A percentile compares a stretch with the other conserved stretches of the same genome.
Evolutionary conservation across 2,797 vertebrate species (phyloP).

Genomic region (Euphonia xanthogaster): DNA sequence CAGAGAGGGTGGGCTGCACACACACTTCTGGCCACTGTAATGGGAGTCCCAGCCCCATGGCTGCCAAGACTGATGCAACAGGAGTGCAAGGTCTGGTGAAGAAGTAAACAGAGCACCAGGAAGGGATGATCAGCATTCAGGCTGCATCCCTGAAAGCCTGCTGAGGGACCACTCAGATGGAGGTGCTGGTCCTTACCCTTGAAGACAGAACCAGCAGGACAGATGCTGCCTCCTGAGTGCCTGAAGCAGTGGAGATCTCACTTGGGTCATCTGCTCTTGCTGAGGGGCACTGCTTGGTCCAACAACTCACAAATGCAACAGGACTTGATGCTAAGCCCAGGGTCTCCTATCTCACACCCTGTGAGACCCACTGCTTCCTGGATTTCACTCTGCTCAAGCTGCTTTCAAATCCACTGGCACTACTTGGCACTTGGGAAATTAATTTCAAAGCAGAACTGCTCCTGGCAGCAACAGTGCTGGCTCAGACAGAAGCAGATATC

Average conservation of each 20-base stretch:
- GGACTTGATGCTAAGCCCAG: neutral
- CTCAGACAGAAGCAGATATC: neutral
- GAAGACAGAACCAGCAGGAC: neutral
- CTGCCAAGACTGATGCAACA: neutral
- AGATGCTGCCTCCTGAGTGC: neutral
- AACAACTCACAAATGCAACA: neutral
- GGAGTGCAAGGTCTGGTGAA: neutral
- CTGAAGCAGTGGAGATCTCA: neutral
- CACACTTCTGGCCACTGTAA: fast-evolving
- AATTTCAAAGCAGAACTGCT: neutral
- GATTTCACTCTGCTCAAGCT: neutral
- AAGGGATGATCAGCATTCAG: neutral
- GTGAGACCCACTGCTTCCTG: neutral
- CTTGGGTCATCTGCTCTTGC: neutral
- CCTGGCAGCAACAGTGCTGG: neutral
- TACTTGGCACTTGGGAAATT: neutral
- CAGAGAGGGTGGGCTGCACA: neutral
- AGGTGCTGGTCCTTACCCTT: neutral
- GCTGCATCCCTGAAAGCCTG: neutral
- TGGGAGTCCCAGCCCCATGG: fast-evolving
- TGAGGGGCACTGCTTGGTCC: neutral
- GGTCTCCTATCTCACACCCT: neutral
- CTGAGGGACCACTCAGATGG: neutral
- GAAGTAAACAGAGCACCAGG: neutral
- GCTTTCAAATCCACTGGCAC: neutral